phyloP scores from a whole-genome alignment of 2,113 vertebrate genomes.

The Podocnemis expansa region DNA sequence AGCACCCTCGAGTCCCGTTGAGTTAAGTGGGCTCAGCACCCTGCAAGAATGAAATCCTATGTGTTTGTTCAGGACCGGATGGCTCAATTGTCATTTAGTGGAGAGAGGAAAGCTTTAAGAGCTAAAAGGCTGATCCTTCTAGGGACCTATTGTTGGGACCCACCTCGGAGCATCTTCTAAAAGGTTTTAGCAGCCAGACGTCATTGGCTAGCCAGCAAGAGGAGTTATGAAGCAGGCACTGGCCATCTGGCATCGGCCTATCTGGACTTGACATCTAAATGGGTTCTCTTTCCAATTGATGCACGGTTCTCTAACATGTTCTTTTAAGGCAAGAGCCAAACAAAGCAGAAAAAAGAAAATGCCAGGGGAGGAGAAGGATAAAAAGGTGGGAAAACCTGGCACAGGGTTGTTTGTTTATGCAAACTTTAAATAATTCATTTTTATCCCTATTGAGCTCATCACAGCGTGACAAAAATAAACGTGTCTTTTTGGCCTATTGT shows the following conservation, averaged over 20 bases:
- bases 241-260: not conserved
- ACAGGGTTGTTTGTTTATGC: slow-evolving; percentile 79
- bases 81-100: slow-evolving; percentile 19
- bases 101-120: slow-evolving; percentile 21
- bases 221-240: not conserved
- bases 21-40: not conserved
- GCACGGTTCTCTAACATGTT: not conserved
- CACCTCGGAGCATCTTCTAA: not conserved
- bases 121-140: slow-evolving; percentile 15
- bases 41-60: rapidly evolving
- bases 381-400: slow-evolving; percentile 61
- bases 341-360: not conserved
- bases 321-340: slow-evolving; percentile 1
- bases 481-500: slow-evolving; percentile 94
- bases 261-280: not conserved
- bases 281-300: not conserved
- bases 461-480: slow-evolving; percentile 83
- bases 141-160: rapidly evolving
- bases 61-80: not conserved
- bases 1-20: not conserved
- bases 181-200: not conserved
- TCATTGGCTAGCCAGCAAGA: not conserved
- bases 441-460: slow-evolving; percentile 79
- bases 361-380: not conserved
- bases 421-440: slow-evolving; percentile 84